A percentile compares a stretch with the other conserved stretches of the same genome.
Conservation (phyloP, 2,113 vertebrate genomes). For the Bufo gargarizans region DNA sequence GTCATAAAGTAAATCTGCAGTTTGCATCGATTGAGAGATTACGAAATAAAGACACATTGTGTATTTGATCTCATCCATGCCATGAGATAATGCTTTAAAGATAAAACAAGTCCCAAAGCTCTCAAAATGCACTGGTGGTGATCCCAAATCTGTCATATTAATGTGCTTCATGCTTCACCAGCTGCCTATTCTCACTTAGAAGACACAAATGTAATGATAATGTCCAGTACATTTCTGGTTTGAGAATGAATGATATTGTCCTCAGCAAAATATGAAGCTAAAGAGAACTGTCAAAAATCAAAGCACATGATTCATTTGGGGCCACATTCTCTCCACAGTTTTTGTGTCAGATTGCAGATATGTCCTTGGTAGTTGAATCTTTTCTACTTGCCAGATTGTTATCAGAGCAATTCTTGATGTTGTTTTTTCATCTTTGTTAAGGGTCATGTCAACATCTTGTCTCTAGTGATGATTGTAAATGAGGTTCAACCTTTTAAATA, state of each 20-base stretch:
- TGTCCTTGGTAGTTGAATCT: constrained; percentile 56
- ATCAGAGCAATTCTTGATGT: constrained; percentile 49
- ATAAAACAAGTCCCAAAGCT: constrained; percentile 35
- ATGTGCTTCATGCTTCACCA: constrained; percentile 39
- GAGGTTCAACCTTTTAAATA: constrained; percentile 11
- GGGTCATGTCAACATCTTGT: constrained; percentile 52
- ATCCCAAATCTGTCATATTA: constrained; percentile 50
- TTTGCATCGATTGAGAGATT: constrained; percentile 5
- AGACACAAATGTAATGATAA: constrained; percentile 41
- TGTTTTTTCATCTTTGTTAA: constrained; percentile 55
- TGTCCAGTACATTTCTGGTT: constrained; percentile 9
- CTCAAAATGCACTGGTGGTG: constrained; percentile 7
- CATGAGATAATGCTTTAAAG: constrained; percentile 36
- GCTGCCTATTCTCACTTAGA: constrained; percentile 17
- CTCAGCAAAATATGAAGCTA: constrained; percentile 40
- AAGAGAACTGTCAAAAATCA: constrained; percentile 52
- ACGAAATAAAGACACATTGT: neutral
- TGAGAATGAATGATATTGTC: constrained; percentile 46
- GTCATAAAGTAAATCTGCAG: constrained; percentile 1
- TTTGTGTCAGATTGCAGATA: constrained; percentile 42
- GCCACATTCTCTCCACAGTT: constrained; percentile 32
- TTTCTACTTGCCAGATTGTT: constrained; percentile 50
- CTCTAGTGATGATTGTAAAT: constrained; percentile 53
- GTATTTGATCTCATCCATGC: constrained; percentile 32
- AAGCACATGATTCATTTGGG: constrained; percentile 49